A percentile compares a stretch with the other conserved stretches of the same genome.
Evolutionary conservation across 2,888 invertebrate genomes (phyloP).

Genomic region (Aspidapion aeneum): DNA sequence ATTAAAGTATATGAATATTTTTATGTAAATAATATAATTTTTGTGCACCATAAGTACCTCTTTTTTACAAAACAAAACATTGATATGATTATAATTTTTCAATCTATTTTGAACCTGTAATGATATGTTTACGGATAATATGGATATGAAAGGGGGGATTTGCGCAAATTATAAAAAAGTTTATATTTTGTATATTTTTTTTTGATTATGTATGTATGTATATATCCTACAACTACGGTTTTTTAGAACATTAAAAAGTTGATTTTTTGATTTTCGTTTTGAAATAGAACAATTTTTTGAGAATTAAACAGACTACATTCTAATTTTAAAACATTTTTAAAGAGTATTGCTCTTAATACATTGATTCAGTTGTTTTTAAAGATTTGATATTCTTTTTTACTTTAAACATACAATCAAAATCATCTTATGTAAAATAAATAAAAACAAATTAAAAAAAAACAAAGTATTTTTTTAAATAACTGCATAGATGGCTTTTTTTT

Average conservation of each 20-base stretch:
- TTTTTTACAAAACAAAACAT: background rate
- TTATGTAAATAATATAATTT: too few species aligned
- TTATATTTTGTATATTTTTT: too few species aligned
- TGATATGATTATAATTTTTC: background rate
- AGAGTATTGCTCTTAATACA: background rate
- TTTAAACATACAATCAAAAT: background rate
- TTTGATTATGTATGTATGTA: too few species aligned
- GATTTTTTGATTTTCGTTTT: background rate
- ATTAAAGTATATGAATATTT: too few species aligned
- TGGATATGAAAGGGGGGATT: too few species aligned
- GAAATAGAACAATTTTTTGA: background rate
- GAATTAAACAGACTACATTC: background rate
- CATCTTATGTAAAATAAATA: too few species aligned
- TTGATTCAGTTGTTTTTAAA: background rate
- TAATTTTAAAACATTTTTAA: background rate
- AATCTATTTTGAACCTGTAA: background rate
- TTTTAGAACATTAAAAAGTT: background rate
- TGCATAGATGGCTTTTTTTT: too few species aligned
- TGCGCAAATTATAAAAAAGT: background rate
- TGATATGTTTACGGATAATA: background rate
- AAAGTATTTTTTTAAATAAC: too few species aligned
- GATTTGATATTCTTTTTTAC: too few species aligned
- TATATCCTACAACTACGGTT: too few species aligned
- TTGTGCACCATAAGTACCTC: background rate
- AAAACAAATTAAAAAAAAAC: too few species aligned